Evolutionary conservation across 1,140 invertebrate species (phyloP).

Genomic region (Papilio polytes): DNA sequence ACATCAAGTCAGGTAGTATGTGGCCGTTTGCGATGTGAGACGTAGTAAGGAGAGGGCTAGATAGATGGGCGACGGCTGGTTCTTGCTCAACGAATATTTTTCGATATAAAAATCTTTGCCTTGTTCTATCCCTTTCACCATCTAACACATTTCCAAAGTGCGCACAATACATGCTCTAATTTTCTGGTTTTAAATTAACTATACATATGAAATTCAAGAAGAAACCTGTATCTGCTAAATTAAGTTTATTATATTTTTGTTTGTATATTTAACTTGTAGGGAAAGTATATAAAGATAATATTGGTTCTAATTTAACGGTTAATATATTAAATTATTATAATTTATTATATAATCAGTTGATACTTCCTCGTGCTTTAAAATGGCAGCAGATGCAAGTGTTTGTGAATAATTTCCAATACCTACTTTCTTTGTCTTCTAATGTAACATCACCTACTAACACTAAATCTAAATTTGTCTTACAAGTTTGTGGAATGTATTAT

Average conservation of each 20-base stretch:
- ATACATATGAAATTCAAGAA: neutral
- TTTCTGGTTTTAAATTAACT: slow-evolving; percentile 23
- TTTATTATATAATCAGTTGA: neutral
- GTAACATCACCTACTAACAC: slow-evolving; percentile 10
- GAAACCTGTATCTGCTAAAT: neutral
- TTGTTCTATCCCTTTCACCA: slow-evolving; percentile 11
- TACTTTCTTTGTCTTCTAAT: neutral
- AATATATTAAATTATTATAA: too few relatives aligned
- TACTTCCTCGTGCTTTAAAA: too few relatives aligned
- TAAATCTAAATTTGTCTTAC: too few relatives aligned
- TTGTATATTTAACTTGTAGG: neutral
- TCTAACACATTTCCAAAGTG: slow-evolving; percentile 30
- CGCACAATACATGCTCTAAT: slow-evolving; percentile 31
- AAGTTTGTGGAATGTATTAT: neutral
- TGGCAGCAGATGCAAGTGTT: neutral
- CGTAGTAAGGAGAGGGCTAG: slow-evolving; percentile 35
- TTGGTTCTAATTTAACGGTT: too few relatives aligned
- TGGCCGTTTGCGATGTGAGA: slow-evolving; percentile 39
- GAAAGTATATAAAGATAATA: too few relatives aligned
- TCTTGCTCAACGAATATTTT: slow-evolving; percentile 28
- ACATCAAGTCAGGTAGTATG: slow-evolving; percentile 29
- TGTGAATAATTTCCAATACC: neutral
- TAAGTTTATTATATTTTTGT: neutral
- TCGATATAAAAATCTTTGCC: slow-evolving; percentile 16
- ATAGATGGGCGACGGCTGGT: slow-evolving; percentile 27